phyloP scores from a whole-genome alignment of 2,797 vertebrate species.

The Mormyrops attenuatus region DNA sequence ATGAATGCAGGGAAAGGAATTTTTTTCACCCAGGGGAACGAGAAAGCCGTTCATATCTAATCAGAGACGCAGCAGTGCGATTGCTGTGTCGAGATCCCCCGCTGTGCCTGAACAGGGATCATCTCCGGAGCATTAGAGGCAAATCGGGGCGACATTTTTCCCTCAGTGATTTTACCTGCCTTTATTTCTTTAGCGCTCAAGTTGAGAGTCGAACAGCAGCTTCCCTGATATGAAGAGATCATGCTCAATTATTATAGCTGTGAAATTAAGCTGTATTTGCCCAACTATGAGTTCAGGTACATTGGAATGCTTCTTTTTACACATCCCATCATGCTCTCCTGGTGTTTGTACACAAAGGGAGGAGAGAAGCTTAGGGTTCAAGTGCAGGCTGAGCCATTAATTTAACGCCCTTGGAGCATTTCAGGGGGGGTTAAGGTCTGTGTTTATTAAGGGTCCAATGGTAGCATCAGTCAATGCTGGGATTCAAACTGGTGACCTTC shows the following conservation, averaged over 20 bases:
- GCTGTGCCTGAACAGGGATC: not conserved
- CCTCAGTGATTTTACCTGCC: not conserved
- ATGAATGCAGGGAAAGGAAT: not conserved
- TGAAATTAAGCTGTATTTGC: not conserved
- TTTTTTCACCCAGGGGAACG: not conserved
- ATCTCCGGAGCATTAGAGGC: not conserved
- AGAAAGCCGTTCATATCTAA: constrained; percentile 4
- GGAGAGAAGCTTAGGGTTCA: not conserved
- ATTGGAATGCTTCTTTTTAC: not conserved
- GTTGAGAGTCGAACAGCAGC: not conserved
- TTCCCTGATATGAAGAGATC: not conserved
- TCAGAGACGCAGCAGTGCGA: not conserved
- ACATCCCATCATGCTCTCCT: not conserved
- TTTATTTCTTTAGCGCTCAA: not conserved
- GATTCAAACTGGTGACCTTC: not conserved
- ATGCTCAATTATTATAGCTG: not conserved
- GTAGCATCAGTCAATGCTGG: not conserved
- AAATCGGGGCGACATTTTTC: not conserved
- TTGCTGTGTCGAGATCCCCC: not conserved
- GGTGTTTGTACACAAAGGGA: not conserved
- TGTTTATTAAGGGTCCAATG: not conserved
- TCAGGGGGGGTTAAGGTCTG: not conserved
- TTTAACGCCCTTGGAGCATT: not conserved
- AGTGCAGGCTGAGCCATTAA: not conserved
- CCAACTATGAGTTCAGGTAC: not conserved